phyloP scores from a whole-genome alignment of 2,888 invertebrate species.

The Drosophila cognata region DNA sequence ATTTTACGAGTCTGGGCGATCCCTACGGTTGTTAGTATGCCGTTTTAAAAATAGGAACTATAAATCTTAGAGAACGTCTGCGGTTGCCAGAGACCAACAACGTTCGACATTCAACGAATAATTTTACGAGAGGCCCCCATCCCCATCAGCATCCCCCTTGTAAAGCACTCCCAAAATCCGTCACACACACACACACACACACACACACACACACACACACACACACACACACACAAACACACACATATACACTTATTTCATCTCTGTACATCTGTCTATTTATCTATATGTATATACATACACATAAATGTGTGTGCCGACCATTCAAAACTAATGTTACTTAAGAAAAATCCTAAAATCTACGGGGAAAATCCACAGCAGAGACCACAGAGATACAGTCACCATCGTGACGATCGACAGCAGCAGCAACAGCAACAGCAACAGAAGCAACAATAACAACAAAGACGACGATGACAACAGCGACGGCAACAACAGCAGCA shows the following conservation, averaged over 20 bases:
- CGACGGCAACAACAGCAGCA: conserved; percentile 1
- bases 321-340: conserved; percentile 70
- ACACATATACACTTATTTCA: conserved; percentile 39
- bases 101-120: conserved; percentile 37
- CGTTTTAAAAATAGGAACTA: conserved; percentile 80
- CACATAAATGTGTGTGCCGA: conserved; percentile 25
- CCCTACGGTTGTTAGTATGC: conserved; percentile 74
- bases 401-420: conserved; percentile 53
- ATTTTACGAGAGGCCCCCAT: not conserved
- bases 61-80: conserved; percentile 71
- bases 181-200: conserved; percentile 53
- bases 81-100: conserved; percentile 39
- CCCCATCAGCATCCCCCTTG: conserved; percentile 19
- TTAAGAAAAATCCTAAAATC: conserved; percentile 63
- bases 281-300: conserved; percentile 22
- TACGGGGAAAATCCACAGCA: conserved; percentile 42
- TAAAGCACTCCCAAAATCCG: conserved; percentile 53
- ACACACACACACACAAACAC: conserved; percentile 44
- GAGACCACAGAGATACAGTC: conserved; percentile 47
- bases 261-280: conserved; percentile 51
- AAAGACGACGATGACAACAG: not conserved
- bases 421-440: conserved; percentile 28
- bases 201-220: conserved; percentile 57
- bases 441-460: conserved; percentile 6
- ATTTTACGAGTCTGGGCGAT: conserved; percentile 42